Evolutionary conservation across 2,113 vertebrate genomes (phyloP), one percentile per base, ranked within the genome.

Genomic region (Sciurus niger): DNA sequence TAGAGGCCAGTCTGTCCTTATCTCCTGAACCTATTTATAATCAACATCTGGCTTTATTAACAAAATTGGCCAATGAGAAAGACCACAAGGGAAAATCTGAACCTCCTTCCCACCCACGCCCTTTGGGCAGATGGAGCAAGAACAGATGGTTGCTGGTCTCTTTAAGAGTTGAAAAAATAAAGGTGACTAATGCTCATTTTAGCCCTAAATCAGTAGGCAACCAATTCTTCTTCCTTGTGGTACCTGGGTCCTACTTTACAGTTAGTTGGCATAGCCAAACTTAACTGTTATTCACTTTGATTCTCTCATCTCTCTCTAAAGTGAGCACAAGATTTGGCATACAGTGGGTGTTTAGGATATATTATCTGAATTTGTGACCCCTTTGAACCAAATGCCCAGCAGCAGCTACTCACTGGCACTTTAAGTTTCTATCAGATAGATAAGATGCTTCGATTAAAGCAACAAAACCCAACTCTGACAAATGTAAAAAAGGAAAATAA

Each of bases 31-130:
- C 79, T 53, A 78, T 77, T 88, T 95, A 85, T 73, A 76, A 77
- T 8, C 72, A 74, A 88, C 90, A 90, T 93, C 93, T 94, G 90
- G 67, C 72, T 89, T 25, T 79, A 28, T 37, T 53, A 94, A 72
- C 43, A 90, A 58, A 93, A 83, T 0, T 84, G 73, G 6, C 90
- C 89, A 80, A 30, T 14, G 51, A 78, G 72, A 90, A 87, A 73
- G 76, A 32, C 55, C 0, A 2, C 58, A 70, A 58, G 65, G 65
- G 46, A 24, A 40, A 88, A 63, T 79, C n/a, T 16, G 68, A 67
- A 20, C n/a, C 28, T 30, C 37, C 55, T 20, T 51, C 60, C 22
- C 32, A 40, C 63, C 18, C 51, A 72, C 25, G 34, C 24, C n/a
- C 67, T 90, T 58, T 6, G 10, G 72, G 93, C 43, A 85, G 32